A percentile compares a stretch with the other conserved stretches of the same genome.
Evolutionary conservation across 2,888 invertebrate species (phyloP).

Genomic region (Phymatocera aterrima): DNA sequence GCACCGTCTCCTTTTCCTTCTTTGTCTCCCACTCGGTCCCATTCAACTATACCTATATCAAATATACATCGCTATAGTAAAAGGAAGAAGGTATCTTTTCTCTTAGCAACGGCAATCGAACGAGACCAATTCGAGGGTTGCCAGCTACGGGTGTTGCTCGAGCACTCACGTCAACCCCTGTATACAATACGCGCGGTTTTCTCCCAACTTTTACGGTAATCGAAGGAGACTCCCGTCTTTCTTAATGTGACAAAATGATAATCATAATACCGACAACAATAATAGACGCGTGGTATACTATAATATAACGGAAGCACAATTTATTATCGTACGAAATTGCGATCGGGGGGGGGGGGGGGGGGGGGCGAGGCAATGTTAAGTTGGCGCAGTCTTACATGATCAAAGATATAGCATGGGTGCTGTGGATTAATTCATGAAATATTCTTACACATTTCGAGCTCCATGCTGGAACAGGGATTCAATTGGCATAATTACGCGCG

Average conservation of each 20-base stretch:
- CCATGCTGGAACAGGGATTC: background rate
- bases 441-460: no score
- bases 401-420: background rate
- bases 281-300: no score
- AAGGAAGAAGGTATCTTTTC: constrained; percentile 38
- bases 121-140: constrained; percentile 32
- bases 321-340: background rate
- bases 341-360: no score
- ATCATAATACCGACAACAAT: background rate
- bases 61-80: background rate
- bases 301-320: background rate
- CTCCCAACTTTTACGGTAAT: constrained; percentile 11
- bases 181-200: no score
- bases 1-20: background rate
- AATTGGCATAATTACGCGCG: background rate
- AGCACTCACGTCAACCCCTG: constrained; percentile 33
- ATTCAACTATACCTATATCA: background rate
- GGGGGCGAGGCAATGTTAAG: no score
- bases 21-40: constrained; percentile 3
- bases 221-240: constrained; percentile 13
- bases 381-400: background rate
- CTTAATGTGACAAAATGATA: background rate
- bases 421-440: background rate
- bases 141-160: constrained; percentile 13
- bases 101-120: constrained; percentile 44